Percentiles rank a stretch among this genome's conserved stretches.
phyloP scores from a whole-genome alignment of 2,888 invertebrate species.

The Caenorhabditis plicata region DNA sequence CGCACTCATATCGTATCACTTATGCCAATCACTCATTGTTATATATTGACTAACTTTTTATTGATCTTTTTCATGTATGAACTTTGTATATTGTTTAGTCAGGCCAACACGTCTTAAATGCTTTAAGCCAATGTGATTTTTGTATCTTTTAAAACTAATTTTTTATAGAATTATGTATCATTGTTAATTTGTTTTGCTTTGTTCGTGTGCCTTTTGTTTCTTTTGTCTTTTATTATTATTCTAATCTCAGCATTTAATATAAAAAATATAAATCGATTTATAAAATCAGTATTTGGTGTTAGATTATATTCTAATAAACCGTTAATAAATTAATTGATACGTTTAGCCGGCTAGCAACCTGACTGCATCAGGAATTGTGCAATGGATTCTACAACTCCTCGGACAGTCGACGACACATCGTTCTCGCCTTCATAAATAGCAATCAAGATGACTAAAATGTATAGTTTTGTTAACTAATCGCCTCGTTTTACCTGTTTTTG shows the following conservation, averaged over 20 bases:
- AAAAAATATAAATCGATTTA: no score
- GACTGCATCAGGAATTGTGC: conserved; percentile 46
- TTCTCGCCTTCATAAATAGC: conserved; percentile 64
- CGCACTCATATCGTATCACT: no score
- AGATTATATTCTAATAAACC: not conserved
- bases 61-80: no score
- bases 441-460: conserved; percentile 52
- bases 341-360: conserved; percentile 51
- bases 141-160: no score
- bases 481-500: conserved; percentile 43
- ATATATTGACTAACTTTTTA: no score
- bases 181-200: no score
- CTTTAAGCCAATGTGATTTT: no score
- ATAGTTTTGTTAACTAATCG: not conserved
- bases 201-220: no score
- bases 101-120: no score
- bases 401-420: conserved; percentile 50
- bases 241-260: not conserved
- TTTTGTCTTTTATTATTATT: not conserved
- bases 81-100: no score
- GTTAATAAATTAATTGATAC: conserved; percentile 7
- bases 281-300: not conserved
- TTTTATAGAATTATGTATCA: no score
- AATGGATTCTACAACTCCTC: conserved; percentile 60
- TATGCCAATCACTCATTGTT: not conserved